A percentile compares a stretch with the other conserved stretches of the same genome.
Conservation (phyloP, 2,113 vertebrate species). For the Mystacornis crossleyi region DNA sequence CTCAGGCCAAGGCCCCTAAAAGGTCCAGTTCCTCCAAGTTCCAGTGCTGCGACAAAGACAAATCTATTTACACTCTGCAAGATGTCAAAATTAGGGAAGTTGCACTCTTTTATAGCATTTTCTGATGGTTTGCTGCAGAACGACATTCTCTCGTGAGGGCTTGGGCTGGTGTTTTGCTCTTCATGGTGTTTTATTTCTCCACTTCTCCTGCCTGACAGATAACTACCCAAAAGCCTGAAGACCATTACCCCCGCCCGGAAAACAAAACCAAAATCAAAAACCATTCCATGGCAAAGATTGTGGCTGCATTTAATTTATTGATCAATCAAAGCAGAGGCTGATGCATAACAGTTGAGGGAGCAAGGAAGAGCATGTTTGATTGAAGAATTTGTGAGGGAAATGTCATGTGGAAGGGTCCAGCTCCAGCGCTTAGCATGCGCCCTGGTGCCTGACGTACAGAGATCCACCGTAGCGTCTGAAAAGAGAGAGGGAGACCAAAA, state of each 20-base stretch:
- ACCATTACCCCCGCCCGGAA: background rate
- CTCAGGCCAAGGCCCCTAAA: background rate
- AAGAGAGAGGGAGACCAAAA: background rate
- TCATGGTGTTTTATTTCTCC: constrained; percentile 4
- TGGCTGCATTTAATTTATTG: constrained; percentile 34
- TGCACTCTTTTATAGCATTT: background rate
- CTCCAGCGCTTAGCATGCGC: background rate
- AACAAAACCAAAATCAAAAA: background rate
- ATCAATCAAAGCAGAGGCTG: background rate
- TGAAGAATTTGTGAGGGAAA: background rate
- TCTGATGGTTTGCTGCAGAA: background rate
- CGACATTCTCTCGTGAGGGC: background rate
- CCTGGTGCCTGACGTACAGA: background rate
- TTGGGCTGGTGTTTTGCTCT: background rate
- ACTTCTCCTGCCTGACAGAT: background rate
- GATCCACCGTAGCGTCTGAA: background rate
- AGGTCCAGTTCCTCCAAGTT: background rate
- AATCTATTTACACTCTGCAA: background rate
- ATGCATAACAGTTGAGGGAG: background rate
- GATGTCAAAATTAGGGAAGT: background rate
- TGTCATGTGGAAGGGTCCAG: background rate
- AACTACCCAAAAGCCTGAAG: background rate
- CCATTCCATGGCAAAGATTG: background rate
- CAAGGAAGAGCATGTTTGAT: background rate
- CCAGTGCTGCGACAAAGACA: background rate